A percentile compares a stretch with the other conserved stretches of the same genome.
phyloP scores from a whole-genome alignment of 2,797 vertebrate genomes.

The Orestias chungarensis region DNA sequence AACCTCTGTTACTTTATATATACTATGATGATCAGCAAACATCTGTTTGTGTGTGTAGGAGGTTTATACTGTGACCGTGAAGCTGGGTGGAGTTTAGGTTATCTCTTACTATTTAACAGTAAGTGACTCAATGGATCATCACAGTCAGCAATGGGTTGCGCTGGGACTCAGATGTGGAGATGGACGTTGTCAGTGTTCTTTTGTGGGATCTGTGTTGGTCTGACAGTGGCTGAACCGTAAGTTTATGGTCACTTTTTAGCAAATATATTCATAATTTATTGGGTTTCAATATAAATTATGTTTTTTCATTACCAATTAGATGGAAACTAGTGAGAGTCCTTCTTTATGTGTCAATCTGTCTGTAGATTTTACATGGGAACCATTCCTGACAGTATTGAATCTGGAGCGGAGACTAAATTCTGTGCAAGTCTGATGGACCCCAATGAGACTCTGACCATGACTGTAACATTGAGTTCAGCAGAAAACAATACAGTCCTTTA shows the following conservation, averaged over 20 bases:
- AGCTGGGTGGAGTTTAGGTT: background rate
- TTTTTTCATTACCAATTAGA: no score
- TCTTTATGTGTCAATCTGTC: background rate
- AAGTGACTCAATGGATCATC: background rate
- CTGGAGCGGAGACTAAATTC: slow-evolving; percentile 62
- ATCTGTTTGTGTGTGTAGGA: background rate
- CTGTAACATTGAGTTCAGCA: slow-evolving; percentile 48
- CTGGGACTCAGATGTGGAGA: slow-evolving; percentile 41
- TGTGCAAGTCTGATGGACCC: slow-evolving; percentile 72
- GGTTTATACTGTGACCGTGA: background rate
- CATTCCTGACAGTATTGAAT: slow-evolving; percentile 67
- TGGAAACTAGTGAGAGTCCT: background rate
- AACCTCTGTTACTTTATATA: background rate
- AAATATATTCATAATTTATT: background rate
- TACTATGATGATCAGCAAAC: background rate
- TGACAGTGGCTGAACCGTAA: slow-evolving; percentile 53
- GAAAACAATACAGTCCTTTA: slow-evolving; percentile 47
- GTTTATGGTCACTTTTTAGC: slow-evolving; percentile 19
- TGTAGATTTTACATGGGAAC: slow-evolving; percentile 73
- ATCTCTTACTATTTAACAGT: slow-evolving; percentile 3
- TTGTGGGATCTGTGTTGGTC: slow-evolving; percentile 29
- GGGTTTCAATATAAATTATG: background rate
- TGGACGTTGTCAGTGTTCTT: slow-evolving; percentile 52
- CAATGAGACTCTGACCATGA: slow-evolving; percentile 68
- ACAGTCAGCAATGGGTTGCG: slow-evolving; percentile 16